A percentile compares a stretch with the other conserved stretches of the same genome.
Conservation (phyloP, 2,888 invertebrate species). For the Amblyjoppa proteus region DNA sequence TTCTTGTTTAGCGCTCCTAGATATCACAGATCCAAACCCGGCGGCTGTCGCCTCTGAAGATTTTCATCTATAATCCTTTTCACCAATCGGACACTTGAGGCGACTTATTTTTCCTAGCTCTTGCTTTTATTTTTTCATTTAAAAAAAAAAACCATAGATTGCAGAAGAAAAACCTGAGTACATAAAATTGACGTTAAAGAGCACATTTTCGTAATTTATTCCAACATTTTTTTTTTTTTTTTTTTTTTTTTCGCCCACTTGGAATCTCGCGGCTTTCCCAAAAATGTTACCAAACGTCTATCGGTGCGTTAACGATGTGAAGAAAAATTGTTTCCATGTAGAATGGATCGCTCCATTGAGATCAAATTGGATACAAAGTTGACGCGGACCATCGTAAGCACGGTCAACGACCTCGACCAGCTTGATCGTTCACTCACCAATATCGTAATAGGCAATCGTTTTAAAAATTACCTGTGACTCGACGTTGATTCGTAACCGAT, state of each 20-base stretch:
- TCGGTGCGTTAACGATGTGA: neutral
- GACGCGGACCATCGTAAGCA: slow-evolving; percentile 6
- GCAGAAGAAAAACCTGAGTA: neutral
- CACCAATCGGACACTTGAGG: neutral
- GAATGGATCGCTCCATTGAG: neutral
- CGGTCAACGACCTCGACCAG: slow-evolving; percentile 32
- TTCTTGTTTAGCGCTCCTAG: slow-evolving; percentile 50
- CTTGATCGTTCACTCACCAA: slow-evolving; percentile 38
- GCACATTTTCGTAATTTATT: neutral
- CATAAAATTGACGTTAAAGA: neutral
- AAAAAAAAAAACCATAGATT: neutral
- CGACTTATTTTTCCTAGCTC: neutral
- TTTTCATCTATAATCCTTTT: neutral
- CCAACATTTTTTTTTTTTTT: neutral
- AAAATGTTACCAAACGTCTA: neutral
- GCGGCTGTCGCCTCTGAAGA: slow-evolving; percentile 24
- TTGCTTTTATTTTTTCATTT: neutral
- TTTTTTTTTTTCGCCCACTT: neutral
- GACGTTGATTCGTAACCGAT: slow-evolving; percentile 55
- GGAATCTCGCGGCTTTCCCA: neutral
- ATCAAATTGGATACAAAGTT: neutral
- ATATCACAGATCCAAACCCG: slow-evolving; percentile 17
- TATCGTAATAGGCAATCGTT: slow-evolving; percentile 6
- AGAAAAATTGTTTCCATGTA: neutral
- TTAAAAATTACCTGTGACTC: slow-evolving; percentile 24